phyloP scores from a whole-genome alignment of 2,888 invertebrate genomes.

The Himalopsyche kuldschensis region DNA sequence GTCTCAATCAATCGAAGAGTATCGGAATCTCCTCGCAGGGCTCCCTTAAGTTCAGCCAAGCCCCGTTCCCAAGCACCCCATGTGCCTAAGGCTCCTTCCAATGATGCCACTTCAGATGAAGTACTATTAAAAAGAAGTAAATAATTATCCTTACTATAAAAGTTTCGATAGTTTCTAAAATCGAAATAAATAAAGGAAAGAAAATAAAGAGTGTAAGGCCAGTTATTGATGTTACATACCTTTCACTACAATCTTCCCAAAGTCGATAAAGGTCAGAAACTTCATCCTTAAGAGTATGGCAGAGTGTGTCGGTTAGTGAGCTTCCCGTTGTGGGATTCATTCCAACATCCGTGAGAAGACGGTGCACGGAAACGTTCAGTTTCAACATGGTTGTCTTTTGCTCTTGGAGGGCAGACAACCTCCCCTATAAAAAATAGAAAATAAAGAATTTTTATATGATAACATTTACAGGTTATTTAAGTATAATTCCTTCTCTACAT shows the following conservation, averaged over 20 bases:
- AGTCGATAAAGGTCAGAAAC: slow-evolving; percentile 71
- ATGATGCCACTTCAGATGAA: slow-evolving; percentile 26
- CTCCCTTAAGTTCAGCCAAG: slow-evolving; percentile 60
- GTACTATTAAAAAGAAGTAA: slow-evolving; percentile 19
- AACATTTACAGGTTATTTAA: not conserved
- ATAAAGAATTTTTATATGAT: slow-evolving; percentile 6
- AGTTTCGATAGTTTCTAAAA: too few relatives aligned
- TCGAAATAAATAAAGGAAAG: too few relatives aligned
- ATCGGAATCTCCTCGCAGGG: slow-evolving; percentile 61
- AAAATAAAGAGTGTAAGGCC: not conserved
- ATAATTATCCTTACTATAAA: too few relatives aligned
- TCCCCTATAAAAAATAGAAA: slow-evolving; percentile 43
- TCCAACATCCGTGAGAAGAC: slow-evolving; percentile 52
- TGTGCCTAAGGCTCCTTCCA: slow-evolving; percentile 31
- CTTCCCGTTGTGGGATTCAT: slow-evolving; percentile 44
- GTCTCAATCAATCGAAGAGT: slow-evolving; percentile 52
- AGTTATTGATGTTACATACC: slow-evolving; percentile 53
- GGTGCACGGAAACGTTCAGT: slow-evolving; percentile 53
- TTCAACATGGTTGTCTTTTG: slow-evolving; percentile 53
- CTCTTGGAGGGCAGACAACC: slow-evolving; percentile 48
- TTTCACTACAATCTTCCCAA: slow-evolving; percentile 70
- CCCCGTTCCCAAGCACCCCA: slow-evolving; percentile 49
- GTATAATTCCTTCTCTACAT: not conserved
- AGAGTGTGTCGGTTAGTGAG: slow-evolving; percentile 35
- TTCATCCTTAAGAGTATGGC: slow-evolving; percentile 61